These are phyloP conservation scores for Apteryx owenii DNA, from an alignment of 2,113 vertebrate genomes.

Conservation along the genomic window DNA sequence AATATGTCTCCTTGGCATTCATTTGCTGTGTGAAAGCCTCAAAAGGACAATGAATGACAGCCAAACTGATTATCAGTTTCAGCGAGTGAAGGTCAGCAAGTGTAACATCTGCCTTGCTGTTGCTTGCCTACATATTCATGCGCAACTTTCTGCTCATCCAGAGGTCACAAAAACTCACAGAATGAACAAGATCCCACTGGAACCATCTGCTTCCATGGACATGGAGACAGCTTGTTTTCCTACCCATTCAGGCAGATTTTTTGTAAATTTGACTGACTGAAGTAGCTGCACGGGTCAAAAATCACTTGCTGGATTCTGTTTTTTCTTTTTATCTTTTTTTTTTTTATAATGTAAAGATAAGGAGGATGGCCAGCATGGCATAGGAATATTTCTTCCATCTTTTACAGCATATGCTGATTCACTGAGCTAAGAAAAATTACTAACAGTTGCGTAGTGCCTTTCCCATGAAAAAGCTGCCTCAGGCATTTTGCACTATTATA, in stretches of 20 bases:
- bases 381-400: not conserved
- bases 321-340: not conserved
- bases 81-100: slow-evolving; percentile 58
- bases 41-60: slow-evolving; percentile 73
- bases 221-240: not conserved
- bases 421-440: not conserved
- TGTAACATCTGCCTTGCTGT: slow-evolving; percentile 72
- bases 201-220: not conserved
- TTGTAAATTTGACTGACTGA: not conserved
- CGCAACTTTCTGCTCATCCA: slow-evolving; percentile 3
- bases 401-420: not conserved
- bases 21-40: slow-evolving; percentile 53
- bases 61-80: slow-evolving; percentile 68
- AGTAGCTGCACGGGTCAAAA: not conserved
- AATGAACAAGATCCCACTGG: slow-evolving; percentile 52
- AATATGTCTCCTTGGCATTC: slow-evolving; percentile 65
- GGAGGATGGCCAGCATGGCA: not conserved
- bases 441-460: not conserved
- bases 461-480: not conserved
- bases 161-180: slow-evolving; percentile 55
- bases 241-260: not conserved
- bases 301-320: not conserved
- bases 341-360: not conserved
- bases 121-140: slow-evolving; percentile 59
- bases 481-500: not conserved